phyloP scores from a whole-genome alignment of 2,113 vertebrate genomes.

The Rousettus leschenaultii region DNA sequence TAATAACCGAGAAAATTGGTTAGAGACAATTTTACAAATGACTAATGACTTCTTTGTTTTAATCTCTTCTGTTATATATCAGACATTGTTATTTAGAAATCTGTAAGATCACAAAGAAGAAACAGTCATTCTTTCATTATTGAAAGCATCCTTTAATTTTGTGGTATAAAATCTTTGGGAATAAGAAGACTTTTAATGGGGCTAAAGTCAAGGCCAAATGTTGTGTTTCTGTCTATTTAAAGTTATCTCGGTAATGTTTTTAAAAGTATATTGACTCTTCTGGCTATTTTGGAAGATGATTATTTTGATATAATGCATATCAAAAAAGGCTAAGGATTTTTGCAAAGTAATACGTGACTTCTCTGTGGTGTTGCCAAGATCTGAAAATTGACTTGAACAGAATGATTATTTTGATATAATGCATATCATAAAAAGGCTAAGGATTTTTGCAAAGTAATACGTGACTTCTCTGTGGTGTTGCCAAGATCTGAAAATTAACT shows the following conservation, averaged over 20 bases:
- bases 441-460: neutral
- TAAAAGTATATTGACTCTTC: neutral
- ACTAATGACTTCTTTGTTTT: conserved; percentile 1
- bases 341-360: neutral
- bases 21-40: neutral
- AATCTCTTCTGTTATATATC: neutral
- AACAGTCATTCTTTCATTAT: neutral
- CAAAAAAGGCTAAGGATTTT: neutral
- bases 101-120: neutral
- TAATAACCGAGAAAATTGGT: neutral
- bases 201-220: neutral
- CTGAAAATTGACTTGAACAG: neutral
- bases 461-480: neutral
- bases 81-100: neutral
- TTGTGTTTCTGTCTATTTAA: conserved; percentile 16
- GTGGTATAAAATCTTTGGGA: neutral
- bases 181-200: neutral
- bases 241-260: neutral
- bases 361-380: neutral
- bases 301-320: conserved; percentile 7
- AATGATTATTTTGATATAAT: neutral
- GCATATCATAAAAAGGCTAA: neutral
- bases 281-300: neutral
- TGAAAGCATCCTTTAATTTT: neutral
- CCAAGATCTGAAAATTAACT: neutral